Evolutionary conservation across 2,888 invertebrate species (phyloP).

Genomic region (Taenaris catops): DNA sequence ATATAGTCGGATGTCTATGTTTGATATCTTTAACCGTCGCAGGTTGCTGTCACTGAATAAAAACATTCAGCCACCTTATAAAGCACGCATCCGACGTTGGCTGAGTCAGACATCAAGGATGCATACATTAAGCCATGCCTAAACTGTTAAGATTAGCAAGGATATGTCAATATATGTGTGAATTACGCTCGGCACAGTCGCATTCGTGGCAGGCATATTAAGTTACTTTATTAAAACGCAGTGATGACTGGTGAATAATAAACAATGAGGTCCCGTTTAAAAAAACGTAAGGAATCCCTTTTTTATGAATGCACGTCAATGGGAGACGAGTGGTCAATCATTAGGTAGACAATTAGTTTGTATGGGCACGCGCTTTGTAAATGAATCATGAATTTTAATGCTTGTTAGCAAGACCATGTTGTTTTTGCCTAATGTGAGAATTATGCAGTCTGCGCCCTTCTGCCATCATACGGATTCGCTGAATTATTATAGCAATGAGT

Average conservation of each 20-base stretch:
- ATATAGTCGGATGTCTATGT: conserved; percentile 3
- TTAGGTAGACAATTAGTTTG: conserved; percentile 16
- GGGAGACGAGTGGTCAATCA: conserved; percentile 7
- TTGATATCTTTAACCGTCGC: background rate
- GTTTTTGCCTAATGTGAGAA: conserved; percentile 3
- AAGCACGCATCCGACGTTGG: conserved; percentile 23
- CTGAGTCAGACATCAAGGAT: conserved; percentile 33
- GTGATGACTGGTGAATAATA: conserved; percentile 23
- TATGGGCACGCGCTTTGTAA: conserved; percentile 10
- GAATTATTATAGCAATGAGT: too few relatives aligned
- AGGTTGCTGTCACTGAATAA: conserved; percentile 18
- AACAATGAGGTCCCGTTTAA: conserved; percentile 21
- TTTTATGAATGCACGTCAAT: conserved; percentile 14
- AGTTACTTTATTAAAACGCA: conserved; percentile 26
- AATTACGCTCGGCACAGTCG: conserved; percentile 26
- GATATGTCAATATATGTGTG: conserved; percentile 39
- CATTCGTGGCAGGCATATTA: conserved; percentile 30
- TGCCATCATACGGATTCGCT: background rate
- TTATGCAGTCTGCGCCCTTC: background rate
- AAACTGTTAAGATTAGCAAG: conserved; percentile 39
- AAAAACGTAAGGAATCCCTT: conserved; percentile 10
- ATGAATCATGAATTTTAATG: conserved; percentile 9
- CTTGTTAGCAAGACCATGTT: conserved; percentile 7
- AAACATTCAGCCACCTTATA: conserved; percentile 21
- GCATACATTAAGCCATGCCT: conserved; percentile 32